Conservation (phyloP, 2,113 vertebrate species). For the Apteryx owenii region DNA sequence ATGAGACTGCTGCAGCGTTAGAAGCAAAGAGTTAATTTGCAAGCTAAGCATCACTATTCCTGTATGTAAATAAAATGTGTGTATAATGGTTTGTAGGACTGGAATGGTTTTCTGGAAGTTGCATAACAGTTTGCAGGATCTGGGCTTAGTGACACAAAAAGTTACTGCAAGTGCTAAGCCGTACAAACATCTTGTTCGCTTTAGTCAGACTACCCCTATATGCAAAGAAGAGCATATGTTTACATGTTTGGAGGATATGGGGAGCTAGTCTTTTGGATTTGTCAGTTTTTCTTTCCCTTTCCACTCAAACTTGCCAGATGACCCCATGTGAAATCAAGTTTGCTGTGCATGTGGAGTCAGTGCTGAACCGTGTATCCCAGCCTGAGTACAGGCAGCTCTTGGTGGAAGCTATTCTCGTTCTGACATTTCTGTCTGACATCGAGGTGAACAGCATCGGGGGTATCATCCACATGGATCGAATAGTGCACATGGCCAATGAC, state of each 20-base stretch:
- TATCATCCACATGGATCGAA: constrained; percentile 87
- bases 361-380: constrained; percentile 95
- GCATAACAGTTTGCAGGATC: background rate
- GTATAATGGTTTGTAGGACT: background rate
- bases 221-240: background rate
- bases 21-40: background rate
- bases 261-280: background rate
- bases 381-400: constrained; percentile 96
- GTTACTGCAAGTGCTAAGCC: background rate
- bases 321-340: constrained; percentile 96
- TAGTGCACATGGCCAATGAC: constrained; percentile 92
- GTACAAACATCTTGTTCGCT: background rate
- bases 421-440: constrained; percentile 89
- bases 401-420: constrained; percentile 93
- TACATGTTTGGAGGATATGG: background rate
- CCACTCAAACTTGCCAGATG: constrained; percentile 82
- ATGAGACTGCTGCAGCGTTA: accelerated
- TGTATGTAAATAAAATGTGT: background rate
- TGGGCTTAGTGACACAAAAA: background rate
- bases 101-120: background rate
- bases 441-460: constrained; percentile 91
- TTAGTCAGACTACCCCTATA: background rate
- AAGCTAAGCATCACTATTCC: background rate
- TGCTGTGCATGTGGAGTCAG: constrained; percentile 95
- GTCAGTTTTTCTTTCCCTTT: background rate